Evolutionary conservation across 2,113 vertebrate species (phyloP).

Genomic region (Cygnus atratus): DNA sequence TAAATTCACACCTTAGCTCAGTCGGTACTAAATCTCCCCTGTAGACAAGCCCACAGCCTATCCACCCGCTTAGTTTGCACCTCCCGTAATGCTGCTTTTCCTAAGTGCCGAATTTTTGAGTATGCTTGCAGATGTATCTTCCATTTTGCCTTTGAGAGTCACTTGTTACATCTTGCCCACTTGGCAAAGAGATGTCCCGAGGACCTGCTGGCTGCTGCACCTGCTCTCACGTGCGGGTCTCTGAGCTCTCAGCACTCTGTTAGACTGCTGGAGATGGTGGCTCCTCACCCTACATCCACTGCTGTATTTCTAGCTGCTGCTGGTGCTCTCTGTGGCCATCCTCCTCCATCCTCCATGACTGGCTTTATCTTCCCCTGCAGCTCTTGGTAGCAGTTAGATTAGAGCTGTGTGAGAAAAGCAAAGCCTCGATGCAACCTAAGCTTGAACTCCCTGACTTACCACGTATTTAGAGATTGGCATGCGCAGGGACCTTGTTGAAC

Average conservation of each 20-base stretch:
- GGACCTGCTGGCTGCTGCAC: background rate
- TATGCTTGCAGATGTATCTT: background rate
- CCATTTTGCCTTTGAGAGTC: background rate
- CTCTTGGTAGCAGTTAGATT: background rate
- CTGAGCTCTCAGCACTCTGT: background rate
- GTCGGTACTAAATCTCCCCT: background rate
- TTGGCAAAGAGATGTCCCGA: background rate
- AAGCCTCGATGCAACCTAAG: background rate
- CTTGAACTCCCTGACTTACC: background rate
- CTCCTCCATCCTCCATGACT: background rate
- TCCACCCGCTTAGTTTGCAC: background rate
- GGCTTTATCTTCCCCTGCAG: background rate
- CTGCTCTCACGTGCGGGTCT: background rate
- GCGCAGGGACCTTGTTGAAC: background rate
- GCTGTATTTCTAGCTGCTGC: background rate
- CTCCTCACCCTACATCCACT: background rate
- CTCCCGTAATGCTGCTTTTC: background rate
- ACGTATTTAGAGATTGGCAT: background rate
- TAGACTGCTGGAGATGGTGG: background rate
- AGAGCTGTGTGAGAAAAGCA: background rate
- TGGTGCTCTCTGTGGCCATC: background rate
- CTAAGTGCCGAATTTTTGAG: background rate
- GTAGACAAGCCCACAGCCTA: background rate
- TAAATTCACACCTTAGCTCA: conserved; percentile 26
- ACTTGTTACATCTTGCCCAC: background rate